Evolutionary conservation across 2,888 invertebrate species (phyloP).

Genomic region (Spilarctia lutea): DNA sequence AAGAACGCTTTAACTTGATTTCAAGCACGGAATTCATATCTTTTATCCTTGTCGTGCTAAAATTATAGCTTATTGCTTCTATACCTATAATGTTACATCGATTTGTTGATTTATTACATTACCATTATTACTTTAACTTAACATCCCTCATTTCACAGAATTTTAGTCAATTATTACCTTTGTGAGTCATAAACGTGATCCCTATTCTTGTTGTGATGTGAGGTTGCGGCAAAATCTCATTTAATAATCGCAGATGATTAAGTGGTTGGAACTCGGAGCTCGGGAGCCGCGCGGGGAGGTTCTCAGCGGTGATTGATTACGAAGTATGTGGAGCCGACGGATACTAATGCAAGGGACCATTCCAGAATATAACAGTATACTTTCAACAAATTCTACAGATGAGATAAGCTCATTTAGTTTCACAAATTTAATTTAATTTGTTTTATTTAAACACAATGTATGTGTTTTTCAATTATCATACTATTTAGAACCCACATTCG

Average conservation of each 20-base stretch:
- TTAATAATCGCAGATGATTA: neutral
- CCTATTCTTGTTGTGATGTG: neutral
- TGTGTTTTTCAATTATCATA: neutral
- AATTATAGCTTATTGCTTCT: too few species aligned
- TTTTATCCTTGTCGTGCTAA: too few species aligned
- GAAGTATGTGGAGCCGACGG: neutral
- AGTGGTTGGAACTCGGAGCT: neutral
- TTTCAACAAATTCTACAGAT: neutral
- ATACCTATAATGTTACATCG: too few species aligned
- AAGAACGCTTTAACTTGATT: neutral
- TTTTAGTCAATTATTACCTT: neutral
- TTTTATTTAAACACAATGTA: neutral
- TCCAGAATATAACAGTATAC: neutral
- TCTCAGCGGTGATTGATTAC: neutral
- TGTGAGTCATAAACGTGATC: neutral
- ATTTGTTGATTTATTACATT: too few species aligned
- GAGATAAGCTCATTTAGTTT: neutral
- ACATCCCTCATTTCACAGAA: neutral
- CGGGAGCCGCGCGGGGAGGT: neutral
- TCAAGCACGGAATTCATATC: neutral
- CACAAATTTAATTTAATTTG: neutral
- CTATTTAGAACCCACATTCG: neutral
- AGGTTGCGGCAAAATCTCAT: neutral
- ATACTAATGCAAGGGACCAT: neutral
- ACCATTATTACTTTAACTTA: too few species aligned